Conservation (phyloP, 2,113 vertebrate species). For the Hiodon tergisus region DNA sequence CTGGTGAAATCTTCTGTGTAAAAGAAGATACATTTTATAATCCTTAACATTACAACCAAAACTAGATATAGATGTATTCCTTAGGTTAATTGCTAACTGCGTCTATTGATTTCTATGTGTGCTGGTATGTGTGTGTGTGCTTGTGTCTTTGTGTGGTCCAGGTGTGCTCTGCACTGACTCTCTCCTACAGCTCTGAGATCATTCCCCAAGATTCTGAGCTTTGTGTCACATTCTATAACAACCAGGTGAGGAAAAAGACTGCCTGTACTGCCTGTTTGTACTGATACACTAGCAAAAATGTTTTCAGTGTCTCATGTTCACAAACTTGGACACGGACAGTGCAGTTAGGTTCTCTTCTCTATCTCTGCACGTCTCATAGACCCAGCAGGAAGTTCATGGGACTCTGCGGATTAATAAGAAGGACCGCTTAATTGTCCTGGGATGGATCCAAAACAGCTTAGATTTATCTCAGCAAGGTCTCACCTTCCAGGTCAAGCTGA, state of each 20-base stretch:
- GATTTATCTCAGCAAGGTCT: constrained; percentile 39
- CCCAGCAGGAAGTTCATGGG: constrained; percentile 54
- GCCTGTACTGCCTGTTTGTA: not conserved
- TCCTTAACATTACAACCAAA: no score
- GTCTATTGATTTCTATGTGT: not conserved
- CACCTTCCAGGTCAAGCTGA: constrained; percentile 54
- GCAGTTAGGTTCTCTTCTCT: not conserved
- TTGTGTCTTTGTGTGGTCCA: constrained; percentile 35
- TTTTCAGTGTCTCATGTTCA: not conserved
- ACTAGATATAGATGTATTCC: not conserved
- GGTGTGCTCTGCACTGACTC: constrained; percentile 69
- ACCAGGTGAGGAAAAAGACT: constrained; percentile 38
- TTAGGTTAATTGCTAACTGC: not conserved
- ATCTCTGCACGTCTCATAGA: constrained; percentile 41
- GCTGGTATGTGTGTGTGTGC: constrained; percentile 13
- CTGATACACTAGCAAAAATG: not conserved
- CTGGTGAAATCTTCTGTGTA: not conserved
- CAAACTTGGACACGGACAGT: no score
- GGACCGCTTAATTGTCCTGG: constrained; percentile 58
- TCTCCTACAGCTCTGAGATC: constrained; percentile 60
- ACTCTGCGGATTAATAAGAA: constrained; percentile 58
- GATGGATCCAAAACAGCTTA: constrained; percentile 52
- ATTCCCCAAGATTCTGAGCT: constrained; percentile 68
- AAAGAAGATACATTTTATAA: not conserved
- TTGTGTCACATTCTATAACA: constrained; percentile 60